phyloP scores from a whole-genome alignment of 2,888 invertebrate genomes.

The Noctuana brunneofusca region DNA sequence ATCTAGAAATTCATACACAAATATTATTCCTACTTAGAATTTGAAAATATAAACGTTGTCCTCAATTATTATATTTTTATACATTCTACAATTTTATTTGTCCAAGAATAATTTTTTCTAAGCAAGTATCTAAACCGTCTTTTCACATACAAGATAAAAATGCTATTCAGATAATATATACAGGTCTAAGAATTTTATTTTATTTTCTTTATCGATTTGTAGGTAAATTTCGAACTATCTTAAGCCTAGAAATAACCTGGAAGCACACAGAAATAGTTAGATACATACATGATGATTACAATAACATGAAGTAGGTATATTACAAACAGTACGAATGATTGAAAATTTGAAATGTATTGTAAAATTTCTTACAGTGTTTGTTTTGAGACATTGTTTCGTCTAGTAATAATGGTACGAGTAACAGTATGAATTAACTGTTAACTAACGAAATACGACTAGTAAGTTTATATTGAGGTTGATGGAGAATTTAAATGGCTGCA shows the following conservation, averaged over 20 bases:
- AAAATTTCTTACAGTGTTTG: background rate
- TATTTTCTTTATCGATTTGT: slow-evolving; percentile 41
- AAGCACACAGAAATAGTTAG: slow-evolving; percentile 76
- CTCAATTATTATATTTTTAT: background rate
- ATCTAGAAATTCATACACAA: background rate
- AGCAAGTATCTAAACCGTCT: slow-evolving; percentile 15
- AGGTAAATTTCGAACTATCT: slow-evolving; percentile 44
- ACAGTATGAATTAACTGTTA: background rate
- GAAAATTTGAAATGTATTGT: background rate
- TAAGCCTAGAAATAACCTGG: slow-evolving; percentile 71
- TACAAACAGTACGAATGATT: slow-evolving; percentile 2
- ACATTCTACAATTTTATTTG: slow-evolving; percentile 11
- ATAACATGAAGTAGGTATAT: slow-evolving; percentile 12
- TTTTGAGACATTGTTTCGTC: too few relatives aligned
- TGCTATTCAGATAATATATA: slow-evolving; percentile 74
- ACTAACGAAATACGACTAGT: background rate
- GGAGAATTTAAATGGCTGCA: background rate
- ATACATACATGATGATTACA: slow-evolving; percentile 42
- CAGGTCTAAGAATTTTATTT: slow-evolving; percentile 54
- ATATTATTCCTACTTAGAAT: background rate
- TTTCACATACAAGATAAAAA: slow-evolving; percentile 72
- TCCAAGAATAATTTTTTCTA: slow-evolving; percentile 28
- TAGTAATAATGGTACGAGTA: too few relatives aligned
- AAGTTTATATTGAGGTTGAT: background rate
- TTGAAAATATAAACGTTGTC: background rate